Conservation (phyloP, 2,113 vertebrate species). For the Brachyhypopomus gauderio region DNA sequence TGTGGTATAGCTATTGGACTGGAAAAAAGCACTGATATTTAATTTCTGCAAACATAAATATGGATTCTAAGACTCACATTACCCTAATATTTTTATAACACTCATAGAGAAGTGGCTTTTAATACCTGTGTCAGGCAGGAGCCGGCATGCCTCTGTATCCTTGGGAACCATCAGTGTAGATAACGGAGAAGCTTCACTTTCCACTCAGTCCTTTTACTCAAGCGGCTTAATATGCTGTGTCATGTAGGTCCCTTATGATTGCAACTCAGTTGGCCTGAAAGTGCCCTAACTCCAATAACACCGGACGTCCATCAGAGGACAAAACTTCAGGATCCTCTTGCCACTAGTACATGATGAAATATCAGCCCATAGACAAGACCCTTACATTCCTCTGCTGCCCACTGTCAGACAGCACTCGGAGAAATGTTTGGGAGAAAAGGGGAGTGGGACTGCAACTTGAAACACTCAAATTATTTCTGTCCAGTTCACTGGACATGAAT, state of each 20-base stretch:
- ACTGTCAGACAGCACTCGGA: background rate
- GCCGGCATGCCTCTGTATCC: background rate
- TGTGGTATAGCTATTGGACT: too few species aligned
- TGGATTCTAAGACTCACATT: background rate
- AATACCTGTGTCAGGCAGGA: background rate
- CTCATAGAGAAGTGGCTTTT: background rate
- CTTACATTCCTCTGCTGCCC: background rate
- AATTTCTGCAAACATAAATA: too few species aligned
- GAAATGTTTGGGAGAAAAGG: background rate
- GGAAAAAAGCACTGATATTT: too few species aligned
- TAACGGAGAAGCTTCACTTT: slow-evolving; percentile 15
- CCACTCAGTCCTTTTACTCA: slow-evolving; percentile 3
- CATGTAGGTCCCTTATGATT: slow-evolving; percentile 16
- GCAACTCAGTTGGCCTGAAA: slow-evolving; percentile 31
- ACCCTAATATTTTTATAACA: background rate
- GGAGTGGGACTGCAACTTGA: background rate
- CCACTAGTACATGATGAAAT: slow-evolving; percentile 1
- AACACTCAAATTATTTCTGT: background rate
- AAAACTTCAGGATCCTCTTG: slow-evolving; percentile 14
- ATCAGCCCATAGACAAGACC: slow-evolving; percentile 21
- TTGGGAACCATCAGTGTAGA: slow-evolving; percentile 11
- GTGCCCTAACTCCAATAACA: slow-evolving; percentile 42
- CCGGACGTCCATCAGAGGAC: slow-evolving; percentile 41
- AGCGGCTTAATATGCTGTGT: slow-evolving; percentile 32
- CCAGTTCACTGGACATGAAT: background rate